phyloP scores from a whole-genome alignment of 1,140 invertebrate genomes.

The Euwallacea fornicatus region DNA sequence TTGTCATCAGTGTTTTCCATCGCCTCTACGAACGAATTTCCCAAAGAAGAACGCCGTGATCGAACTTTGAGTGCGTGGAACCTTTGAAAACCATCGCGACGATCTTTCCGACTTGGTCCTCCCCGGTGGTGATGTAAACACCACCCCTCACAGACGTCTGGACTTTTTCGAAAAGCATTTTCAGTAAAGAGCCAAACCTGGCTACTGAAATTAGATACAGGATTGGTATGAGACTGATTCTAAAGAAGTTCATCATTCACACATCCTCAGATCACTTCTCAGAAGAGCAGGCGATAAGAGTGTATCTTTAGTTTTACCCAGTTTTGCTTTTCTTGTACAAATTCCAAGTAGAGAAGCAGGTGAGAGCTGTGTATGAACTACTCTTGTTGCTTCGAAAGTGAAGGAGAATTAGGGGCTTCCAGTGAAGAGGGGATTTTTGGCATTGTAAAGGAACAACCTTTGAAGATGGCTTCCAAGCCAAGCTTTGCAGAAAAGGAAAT shows the following conservation, averaged over 20 bases:
- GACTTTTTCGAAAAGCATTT: neutral
- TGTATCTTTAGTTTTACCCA: conserved; percentile 23
- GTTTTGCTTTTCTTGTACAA: conserved; percentile 11
- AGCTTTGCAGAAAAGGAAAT: conserved; percentile 9
- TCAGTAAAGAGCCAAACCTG: conserved; percentile 46
- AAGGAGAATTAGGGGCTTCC: conserved; percentile 13
- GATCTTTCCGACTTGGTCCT: neutral
- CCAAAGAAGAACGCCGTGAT: no score
- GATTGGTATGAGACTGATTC: conserved; percentile 52
- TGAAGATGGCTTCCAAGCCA: conserved; percentile 14
- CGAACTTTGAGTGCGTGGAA: no score
- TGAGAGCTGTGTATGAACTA: conserved; percentile 31
- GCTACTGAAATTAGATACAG: conserved; percentile 53
- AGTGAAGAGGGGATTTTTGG: conserved; percentile 18
- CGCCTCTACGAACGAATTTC: no score
- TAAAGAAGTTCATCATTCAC: conserved; percentile 52
- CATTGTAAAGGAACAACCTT: conserved; percentile 16
- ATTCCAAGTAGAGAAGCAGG: conserved; percentile 1
- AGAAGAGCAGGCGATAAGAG: conserved; percentile 32
- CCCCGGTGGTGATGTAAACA: conserved; percentile 2
- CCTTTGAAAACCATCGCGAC: neutral
- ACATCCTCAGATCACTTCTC: conserved; percentile 53
- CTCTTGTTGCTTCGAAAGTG: conserved; percentile 23
- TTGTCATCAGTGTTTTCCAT: no score
- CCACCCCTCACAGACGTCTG: neutral